Conservation (phyloP, 2,888 invertebrate species). For the Synergus japonicus region DNA sequence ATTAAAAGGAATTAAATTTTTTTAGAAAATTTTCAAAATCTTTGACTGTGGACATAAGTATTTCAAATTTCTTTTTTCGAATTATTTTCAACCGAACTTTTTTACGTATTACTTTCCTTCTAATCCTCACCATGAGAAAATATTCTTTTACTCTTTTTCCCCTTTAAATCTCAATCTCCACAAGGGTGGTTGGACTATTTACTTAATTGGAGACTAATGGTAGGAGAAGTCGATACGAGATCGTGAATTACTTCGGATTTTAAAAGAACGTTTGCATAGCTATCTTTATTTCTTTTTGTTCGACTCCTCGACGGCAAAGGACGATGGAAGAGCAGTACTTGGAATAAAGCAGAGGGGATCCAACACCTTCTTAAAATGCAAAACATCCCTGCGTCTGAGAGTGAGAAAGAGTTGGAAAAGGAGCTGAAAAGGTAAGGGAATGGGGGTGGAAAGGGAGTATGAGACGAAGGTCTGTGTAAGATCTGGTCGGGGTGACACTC, state of each 20-base stretch:
- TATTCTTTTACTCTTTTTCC: not conserved
- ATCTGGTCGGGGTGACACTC: slow-evolving; percentile 50
- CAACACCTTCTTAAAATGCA: slow-evolving; percentile 76
- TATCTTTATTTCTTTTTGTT: slow-evolving; percentile 47
- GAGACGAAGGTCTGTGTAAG: slow-evolving; percentile 50
- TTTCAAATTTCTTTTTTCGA: too few species aligned
- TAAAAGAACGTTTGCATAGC: slow-evolving; percentile 53
- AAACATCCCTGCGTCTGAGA: slow-evolving; percentile 68
- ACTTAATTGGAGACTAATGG: slow-evolving; percentile 31
- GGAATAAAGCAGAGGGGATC: slow-evolving; percentile 67
- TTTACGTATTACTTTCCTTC: not conserved
- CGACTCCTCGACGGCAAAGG: slow-evolving; percentile 43
- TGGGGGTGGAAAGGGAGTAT: slow-evolving; percentile 42
- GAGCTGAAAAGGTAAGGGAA: slow-evolving; percentile 24
- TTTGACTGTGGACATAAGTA: too few species aligned
- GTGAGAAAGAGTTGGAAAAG: slow-evolving; percentile 50
- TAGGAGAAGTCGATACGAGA: slow-evolving; percentile 53
- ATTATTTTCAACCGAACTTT: not conserved
- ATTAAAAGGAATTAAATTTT: not conserved
- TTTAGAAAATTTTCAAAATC: not conserved
- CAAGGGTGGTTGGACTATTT: slow-evolving; percentile 38
- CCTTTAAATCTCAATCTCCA: not conserved
- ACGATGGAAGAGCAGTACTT: slow-evolving; percentile 60
- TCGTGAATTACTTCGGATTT: slow-evolving; percentile 67
- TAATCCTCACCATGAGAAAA: not conserved